A percentile compares a stretch with the other conserved stretches of the same genome.
Evolutionary conservation across 2,797 vertebrate genomes (phyloP).

Genomic region (Anguilla marmorata): DNA sequence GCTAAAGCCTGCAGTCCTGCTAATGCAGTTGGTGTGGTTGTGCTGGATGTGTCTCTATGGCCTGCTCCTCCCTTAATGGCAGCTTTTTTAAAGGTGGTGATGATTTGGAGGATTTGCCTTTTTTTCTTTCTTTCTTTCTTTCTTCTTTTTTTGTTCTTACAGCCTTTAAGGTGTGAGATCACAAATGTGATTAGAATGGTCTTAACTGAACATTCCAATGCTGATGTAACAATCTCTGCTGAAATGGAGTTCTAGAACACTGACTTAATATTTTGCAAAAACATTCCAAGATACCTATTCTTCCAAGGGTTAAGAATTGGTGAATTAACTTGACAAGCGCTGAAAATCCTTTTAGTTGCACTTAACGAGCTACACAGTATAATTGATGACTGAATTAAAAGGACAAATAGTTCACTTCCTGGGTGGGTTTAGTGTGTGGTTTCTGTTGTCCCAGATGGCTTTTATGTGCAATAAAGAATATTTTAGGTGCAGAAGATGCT

Average conservation of each 20-base stretch:
- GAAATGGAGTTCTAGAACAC: no score
- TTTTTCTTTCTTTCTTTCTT: neutral
- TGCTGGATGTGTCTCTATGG: slow-evolving; percentile 11
- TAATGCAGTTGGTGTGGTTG: neutral
- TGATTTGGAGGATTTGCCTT: neutral
- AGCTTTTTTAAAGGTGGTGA: slow-evolving; percentile 11
- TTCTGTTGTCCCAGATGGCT: no score
- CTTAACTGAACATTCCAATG: neutral
- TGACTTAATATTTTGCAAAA: neutral
- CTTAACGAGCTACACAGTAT: neutral
- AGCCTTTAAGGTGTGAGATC: no score
- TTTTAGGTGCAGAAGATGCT: no score
- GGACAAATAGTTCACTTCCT: no score
- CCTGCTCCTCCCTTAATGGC: slow-evolving; percentile 10
- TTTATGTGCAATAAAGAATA: no score
- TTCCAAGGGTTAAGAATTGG: neutral
- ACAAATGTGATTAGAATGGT: neutral
- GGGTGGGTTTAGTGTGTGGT: neutral
- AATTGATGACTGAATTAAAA: neutral
- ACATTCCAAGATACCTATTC: no score
- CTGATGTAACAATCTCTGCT: neutral
- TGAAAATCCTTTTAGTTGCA: neutral
- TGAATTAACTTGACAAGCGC: neutral
- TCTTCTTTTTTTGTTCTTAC: no score
- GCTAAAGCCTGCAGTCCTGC: neutral